These are phyloP conservation scores for Urosaurus nigricauda DNA, from an alignment of 2,797 vertebrate genomes.

Conservation along the genomic window DNA sequence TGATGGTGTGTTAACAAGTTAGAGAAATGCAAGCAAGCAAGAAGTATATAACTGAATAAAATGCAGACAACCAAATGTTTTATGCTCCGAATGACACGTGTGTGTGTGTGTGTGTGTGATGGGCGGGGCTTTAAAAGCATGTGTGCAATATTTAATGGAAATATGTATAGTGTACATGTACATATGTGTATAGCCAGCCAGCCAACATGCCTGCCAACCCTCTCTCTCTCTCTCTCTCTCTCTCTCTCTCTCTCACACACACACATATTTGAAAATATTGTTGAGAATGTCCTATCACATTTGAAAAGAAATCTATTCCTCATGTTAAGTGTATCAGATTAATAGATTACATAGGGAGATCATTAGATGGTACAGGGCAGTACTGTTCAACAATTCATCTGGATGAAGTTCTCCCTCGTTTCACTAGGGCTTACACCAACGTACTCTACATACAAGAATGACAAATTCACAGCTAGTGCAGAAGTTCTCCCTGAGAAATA, in stretches of 20 bases:
- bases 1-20: conserved; percentile 5
- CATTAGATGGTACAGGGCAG: background rate
- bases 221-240: too few relatives aligned
- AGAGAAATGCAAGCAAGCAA: conserved; percentile 19
- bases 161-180: too few relatives aligned
- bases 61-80: conserved; percentile 6
- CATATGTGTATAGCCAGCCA: background rate
- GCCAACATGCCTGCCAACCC: background rate
- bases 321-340: background rate
- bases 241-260: too few relatives aligned
- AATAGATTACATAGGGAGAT: background rate
- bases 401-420: background rate
- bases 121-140: conserved; percentile 5
- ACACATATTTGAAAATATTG: background rate
- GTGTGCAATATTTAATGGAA: conserved; percentile 12
- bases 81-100: background rate
- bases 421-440: background rate
- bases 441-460: background rate
- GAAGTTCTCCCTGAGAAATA: background rate
- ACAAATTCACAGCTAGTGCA: background rate
- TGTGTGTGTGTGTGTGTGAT: background rate
- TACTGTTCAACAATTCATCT: background rate
- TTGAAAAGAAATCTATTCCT: background rate
- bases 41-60: conserved; percentile 36
- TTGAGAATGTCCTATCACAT: too few relatives aligned